Conservation (phyloP, 2,113 vertebrate species). For the Strix uralensis region DNA sequence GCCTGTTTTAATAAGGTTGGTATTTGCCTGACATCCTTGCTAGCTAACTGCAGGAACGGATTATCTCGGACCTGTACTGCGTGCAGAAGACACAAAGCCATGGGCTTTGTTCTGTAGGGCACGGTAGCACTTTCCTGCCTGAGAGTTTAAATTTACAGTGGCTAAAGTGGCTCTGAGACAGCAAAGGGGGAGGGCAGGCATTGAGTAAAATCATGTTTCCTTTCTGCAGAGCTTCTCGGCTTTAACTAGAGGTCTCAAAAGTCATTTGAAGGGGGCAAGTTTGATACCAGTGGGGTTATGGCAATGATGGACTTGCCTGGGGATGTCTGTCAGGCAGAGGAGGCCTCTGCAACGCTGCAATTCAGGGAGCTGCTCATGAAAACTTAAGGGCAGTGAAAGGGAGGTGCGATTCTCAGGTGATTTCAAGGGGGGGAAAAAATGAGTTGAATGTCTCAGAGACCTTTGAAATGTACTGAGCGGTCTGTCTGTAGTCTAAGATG, state of each 20-base stretch:
- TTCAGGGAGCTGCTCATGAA: not conserved
- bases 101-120: not conserved
- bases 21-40: not conserved
- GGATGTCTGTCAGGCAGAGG: not conserved
- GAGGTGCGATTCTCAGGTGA: not conserved
- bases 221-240: not conserved
- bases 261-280: not conserved
- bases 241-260: not conserved
- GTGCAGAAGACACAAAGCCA: not conserved
- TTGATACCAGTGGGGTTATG: not conserved
- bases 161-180: not conserved
- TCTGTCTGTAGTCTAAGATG: not conserved
- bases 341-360: not conserved
- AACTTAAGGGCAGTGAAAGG: not conserved
- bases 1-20: not conserved
- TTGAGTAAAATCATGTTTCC: too few species aligned
- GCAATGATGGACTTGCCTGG: not conserved
- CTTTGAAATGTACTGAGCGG: not conserved
- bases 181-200: not conserved
- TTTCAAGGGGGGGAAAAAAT: not conserved
- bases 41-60: fast-evolving
- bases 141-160: not conserved
- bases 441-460: not conserved
- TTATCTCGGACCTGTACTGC: not conserved
- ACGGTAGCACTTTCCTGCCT: not conserved